These are phyloP conservation scores for Thunnus thynnus DNA, from an alignment of 2,113 vertebrate species.

Conservation along the genomic window DNA sequence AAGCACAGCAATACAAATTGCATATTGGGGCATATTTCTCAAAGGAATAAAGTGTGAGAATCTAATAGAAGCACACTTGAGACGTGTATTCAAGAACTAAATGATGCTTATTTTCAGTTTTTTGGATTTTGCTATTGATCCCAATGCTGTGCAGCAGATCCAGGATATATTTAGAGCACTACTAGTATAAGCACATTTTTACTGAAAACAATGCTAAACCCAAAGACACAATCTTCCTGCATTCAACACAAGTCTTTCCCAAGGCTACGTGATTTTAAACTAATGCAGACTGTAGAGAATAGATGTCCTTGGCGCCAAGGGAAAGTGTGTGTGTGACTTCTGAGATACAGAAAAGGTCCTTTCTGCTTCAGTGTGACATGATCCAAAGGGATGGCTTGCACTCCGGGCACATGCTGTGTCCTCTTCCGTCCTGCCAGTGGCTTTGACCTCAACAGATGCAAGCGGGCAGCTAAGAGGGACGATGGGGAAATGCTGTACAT, in stretches of 20 bases:
- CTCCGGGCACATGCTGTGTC: slow-evolving; percentile 57
- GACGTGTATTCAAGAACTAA: slow-evolving; percentile 11
- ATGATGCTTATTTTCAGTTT: neutral
- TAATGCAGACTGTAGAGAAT: slow-evolving; percentile 39
- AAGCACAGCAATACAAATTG: slow-evolving; percentile 16
- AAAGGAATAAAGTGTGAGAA: slow-evolving; percentile 11
- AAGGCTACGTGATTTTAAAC: slow-evolving; percentile 29
- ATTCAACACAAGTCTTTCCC: slow-evolving; percentile 25
- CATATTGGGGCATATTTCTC: slow-evolving; percentile 11
- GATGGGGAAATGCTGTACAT: slow-evolving; percentile 31
- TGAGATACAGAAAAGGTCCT: slow-evolving; percentile 39
- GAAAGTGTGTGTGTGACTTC: slow-evolving; percentile 55
- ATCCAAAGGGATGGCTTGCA: slow-evolving; percentile 66
- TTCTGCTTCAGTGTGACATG: slow-evolving; percentile 41
- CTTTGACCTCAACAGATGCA: slow-evolving; percentile 75
- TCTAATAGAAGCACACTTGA: neutral
- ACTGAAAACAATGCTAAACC: slow-evolving; percentile 8
- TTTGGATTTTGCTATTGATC: neutral
- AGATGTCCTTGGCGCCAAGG: slow-evolving; percentile 60
- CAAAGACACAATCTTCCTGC: slow-evolving; percentile 17
- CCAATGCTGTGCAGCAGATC: neutral
- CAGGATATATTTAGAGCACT: neutral
- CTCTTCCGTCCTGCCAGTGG: slow-evolving; percentile 56
- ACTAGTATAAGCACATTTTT: neutral
- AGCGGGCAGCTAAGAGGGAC: slow-evolving; percentile 23